Base-by-base conservation (phyloP, 2,888 invertebrate species). In the Leucoma salicis region DNA sequence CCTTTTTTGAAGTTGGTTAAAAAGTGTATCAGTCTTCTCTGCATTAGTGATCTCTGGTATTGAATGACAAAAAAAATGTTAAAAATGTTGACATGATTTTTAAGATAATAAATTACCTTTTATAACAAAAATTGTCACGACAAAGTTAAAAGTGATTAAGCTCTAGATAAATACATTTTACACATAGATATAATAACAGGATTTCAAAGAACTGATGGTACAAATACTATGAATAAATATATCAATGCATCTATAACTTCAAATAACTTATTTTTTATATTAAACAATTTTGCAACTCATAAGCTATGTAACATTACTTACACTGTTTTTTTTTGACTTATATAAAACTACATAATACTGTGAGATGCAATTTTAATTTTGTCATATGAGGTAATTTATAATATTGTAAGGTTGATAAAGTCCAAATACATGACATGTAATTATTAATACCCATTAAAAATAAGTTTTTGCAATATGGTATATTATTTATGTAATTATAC, bases 61-160 rank as follows among this genome's bases (percentile, higher is more conserved):
- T 53, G 47, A 49, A 53, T 52, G 49, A 29, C 34, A 58, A 39
- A 46, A 37, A 39, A n/a, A n/a, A n/a, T n/a, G n/a, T n/a, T n/a
- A n/a, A n/a, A n/a, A 42, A 32, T 42, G 32, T 46, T 48, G 44
- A 46, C 36, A 47, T 38, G 31, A 42, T 46, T 35, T 43, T 35
- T 45, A 16, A 3, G 32, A 46, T 31, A 29, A 56, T 57, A 57
- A 60, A 57, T 63, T 55, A 57, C 63, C 55, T 59, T 53, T 15
- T 53, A 61, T 49, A 36, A 61, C 53, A 54, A 56, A 53, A 41
- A 12, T 35, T 43, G 43, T 33, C 21, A 47, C 45, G 33, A 35
- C 28, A 28, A 29, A 36, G 34, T 40, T 32, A 34, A 21, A n/a
- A 18, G 6, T 3, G 21, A 5, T 21, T 16, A 21, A 13, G 12